phyloP scores from a whole-genome alignment of 1,140 invertebrate species.

The Heliconius congener region DNA sequence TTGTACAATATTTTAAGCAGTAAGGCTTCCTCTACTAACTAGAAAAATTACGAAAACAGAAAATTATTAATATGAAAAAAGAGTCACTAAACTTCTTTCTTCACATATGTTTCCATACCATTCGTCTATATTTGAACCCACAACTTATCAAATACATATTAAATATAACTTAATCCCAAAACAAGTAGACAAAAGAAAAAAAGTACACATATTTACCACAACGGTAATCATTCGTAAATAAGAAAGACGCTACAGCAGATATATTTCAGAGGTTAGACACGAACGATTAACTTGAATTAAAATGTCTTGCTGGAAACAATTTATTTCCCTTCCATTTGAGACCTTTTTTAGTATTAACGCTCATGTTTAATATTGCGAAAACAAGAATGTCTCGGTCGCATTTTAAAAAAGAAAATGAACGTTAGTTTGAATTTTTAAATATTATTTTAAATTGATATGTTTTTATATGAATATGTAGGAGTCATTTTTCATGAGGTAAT shows the following conservation, averaged over 20 bases:
- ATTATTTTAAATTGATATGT: not conserved
- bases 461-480: not conserved
- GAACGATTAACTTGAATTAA: slow-evolving; percentile 60
- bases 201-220: not conserved
- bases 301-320: slow-evolving; percentile 44
- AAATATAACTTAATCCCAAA: not conserved
- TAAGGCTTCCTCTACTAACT: no score
- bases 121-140: no score
- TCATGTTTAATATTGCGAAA: slow-evolving; percentile 30
- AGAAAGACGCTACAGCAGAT: slow-evolving; percentile 27
- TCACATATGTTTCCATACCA: not conserved
- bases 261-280: slow-evolving; percentile 58
- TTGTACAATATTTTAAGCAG: no score
- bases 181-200: not conserved
- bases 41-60: no score
- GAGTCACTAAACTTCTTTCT: not conserved
- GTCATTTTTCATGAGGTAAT: not conserved
- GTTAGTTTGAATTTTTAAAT: not conserved
- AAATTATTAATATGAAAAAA: no score
- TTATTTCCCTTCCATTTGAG: slow-evolving; percentile 44
- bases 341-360: slow-evolving; percentile 33
- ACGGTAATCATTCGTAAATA: slow-evolving; percentile 23
- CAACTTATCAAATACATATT: not conserved
- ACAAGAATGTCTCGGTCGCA: slow-evolving; percentile 20
- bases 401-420: slow-evolving; percentile 9